Evolutionary conservation across 2,113 vertebrate genomes (phyloP).

Genomic region (Strix uralensis): DNA sequence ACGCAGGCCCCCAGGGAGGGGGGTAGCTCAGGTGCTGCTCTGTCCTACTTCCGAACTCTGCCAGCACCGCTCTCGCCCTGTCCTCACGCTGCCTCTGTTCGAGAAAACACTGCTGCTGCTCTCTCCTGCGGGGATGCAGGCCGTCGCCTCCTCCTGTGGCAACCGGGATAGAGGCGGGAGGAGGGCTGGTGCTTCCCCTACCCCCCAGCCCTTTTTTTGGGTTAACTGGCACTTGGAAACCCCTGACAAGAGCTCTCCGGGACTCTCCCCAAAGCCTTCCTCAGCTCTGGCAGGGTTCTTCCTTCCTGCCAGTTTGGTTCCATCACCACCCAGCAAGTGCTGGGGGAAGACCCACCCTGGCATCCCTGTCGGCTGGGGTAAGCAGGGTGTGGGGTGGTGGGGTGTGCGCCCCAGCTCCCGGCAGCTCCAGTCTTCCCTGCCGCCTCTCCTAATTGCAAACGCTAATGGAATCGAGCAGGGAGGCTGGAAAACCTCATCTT

Average conservation of each 20-base stretch:
- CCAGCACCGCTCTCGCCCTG: accelerated
- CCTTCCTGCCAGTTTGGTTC: not conserved
- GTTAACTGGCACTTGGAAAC: not conserved
- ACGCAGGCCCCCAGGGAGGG: accelerated
- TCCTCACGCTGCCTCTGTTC: not conserved
- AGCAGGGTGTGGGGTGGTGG: not conserved
- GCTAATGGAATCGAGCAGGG: not conserved
- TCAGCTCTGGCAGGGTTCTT: not conserved
- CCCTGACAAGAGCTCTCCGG: no score
- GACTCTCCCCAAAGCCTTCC: not conserved
- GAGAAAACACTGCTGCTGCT: accelerated
- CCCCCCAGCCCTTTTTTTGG: not conserved
- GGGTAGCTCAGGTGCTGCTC: not conserved
- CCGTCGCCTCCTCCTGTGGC: accelerated
- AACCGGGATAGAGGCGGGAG: not conserved
- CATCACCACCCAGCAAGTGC: accelerated
- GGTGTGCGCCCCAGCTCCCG: accelerated
- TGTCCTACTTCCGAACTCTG: not conserved
- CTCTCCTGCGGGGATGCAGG: accelerated
- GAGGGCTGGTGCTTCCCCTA: not conserved
- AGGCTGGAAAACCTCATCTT: not conserved
- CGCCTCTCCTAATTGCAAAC: not conserved
- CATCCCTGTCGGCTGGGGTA: no score
- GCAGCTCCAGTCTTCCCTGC: not conserved
- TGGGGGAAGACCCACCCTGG: no score